Base-by-base conservation (phyloP, 1,140 invertebrate species). In the Branchinecta lynchi region DNA sequence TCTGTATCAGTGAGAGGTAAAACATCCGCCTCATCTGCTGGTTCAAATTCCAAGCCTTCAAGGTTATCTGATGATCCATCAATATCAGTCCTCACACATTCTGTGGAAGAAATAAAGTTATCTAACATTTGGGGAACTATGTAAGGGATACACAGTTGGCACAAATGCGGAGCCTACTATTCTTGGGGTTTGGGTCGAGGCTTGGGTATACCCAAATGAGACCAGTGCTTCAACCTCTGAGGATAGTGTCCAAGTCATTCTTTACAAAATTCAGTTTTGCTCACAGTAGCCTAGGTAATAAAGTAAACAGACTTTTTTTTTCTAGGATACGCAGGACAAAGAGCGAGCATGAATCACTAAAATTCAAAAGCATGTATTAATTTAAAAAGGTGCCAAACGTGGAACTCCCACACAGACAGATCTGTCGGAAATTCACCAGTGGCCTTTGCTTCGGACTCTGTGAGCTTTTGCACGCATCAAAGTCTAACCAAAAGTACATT, bases 21-120 rank as follows among this genome's bases (percentile, higher is more conserved):
- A n/a, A 9, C 46, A 9, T 9, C 9, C n/a, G 46, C 9, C 9
- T 51, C 46, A 51, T 51, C 46, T 9, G n/a, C 46, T 9, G 46
- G 46, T 51, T 51, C 46, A 51, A 9, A 51, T 51, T 51, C 46
- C 9, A 51, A 9, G 9, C 46, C 46, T 51, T 51, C 46, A 51
- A 51, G n/a, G 46, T 51, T 51, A n/a, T 51, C 46, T 51, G 46
- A 51, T 9, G 46, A 51, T n/a, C 46, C 46, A 51, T 51, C 46
- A 9, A 51, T 9, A 51, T 51, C 46, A 51, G 46, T 51, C n/a
- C 46, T 51, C n/a, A n/a, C 46, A 51, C 46, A 51, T 51, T 51
- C 46, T 51, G n/a, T 9, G n/a, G n/a, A n/a, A 51, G n/a, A 51
- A 51, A 51, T 51, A 51, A 51, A 51, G n/a, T 9, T 51, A 9